phyloP scores from a whole-genome alignment of 2,113 vertebrate species.

The Mionectes macconnelli region DNA sequence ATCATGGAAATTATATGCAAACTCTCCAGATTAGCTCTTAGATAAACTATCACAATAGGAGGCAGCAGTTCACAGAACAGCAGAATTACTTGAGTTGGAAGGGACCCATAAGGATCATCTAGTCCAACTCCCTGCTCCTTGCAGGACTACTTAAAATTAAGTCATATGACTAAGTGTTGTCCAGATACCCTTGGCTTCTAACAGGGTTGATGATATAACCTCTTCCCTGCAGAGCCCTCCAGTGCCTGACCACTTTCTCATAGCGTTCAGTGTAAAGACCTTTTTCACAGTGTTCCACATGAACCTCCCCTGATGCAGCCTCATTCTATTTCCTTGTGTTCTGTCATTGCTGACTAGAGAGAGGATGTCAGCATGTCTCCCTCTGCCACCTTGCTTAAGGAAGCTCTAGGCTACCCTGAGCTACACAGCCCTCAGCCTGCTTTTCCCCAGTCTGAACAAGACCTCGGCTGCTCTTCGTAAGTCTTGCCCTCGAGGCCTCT shows the following conservation, averaged over 20 bases:
- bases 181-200: background rate
- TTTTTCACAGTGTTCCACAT: background rate
- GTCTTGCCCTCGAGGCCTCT: background rate
- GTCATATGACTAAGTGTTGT: background rate
- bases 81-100: background rate
- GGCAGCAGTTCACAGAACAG: background rate
- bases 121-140: background rate
- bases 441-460: background rate
- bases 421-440: background rate
- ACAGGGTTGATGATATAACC: background rate
- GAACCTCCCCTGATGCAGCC: background rate
- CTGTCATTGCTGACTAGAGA: background rate
- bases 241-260: background rate
- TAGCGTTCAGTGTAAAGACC: background rate
- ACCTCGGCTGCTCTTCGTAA: fast-evolving
- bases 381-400: background rate
- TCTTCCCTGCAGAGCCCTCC: background rate
- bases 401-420: background rate
- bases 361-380: background rate
- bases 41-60: background rate
- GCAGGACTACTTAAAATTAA: background rate
- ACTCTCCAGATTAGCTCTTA: background rate
- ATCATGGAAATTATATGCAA: background rate
- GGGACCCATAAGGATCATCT: background rate
- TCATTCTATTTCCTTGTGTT: background rate